Evolutionary conservation across 2,888 invertebrate genomes (phyloP), one percentile per base, ranked within the genome.

Genomic region (Anoplius nigerrimus): DNA sequence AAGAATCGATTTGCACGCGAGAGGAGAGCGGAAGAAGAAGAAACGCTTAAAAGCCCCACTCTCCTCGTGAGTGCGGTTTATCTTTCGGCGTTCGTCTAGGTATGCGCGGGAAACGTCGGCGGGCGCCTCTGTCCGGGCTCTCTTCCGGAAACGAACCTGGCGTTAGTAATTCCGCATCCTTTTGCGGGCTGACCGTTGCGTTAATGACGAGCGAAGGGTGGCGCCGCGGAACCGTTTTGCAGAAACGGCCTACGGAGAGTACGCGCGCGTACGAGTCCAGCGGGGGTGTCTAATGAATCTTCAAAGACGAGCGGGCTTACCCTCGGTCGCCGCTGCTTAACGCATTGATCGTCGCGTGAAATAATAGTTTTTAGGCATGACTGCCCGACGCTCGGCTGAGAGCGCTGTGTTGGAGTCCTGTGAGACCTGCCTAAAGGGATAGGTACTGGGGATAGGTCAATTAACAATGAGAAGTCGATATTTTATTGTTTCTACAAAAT

Each of bases 1-100:
- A 86, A 86, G 82, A 86, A 85, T 85, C 79, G 84, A 85, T 86
- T 34, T 84, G 81, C 84, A 81, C 80, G 75, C 78, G 67, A 34
- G 74, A 76, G 78, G 65, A 71, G 80, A 78, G 73, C 71, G 64
- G 62, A 72, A 61, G 75, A 77, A 79, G 79, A 77, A 75, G 78
- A 73, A 76, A 78, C 72, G 75, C 78, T 59, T 66, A 34, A 34
- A 34, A 34, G 1, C 34, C 34, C 11, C 4, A 6, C 11, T 13
- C 2, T 34, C 34, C 8, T 1, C 34, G 8, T 2, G 4, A 2
- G 11, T 2, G 43, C 18, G 18, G 0, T 6, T 3, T 11, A 0
- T 54, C 8, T 5, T 20, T 34, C 34, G 16, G 34, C 6, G 34
- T 5, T n/a, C 34, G 34, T 1, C 34, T 11, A 34, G 11, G 34